Evolutionary conservation across 2,113 vertebrate species (phyloP), one percentile per base, ranked within the genome.

Genomic region (Hypanus sabinus): DNA sequence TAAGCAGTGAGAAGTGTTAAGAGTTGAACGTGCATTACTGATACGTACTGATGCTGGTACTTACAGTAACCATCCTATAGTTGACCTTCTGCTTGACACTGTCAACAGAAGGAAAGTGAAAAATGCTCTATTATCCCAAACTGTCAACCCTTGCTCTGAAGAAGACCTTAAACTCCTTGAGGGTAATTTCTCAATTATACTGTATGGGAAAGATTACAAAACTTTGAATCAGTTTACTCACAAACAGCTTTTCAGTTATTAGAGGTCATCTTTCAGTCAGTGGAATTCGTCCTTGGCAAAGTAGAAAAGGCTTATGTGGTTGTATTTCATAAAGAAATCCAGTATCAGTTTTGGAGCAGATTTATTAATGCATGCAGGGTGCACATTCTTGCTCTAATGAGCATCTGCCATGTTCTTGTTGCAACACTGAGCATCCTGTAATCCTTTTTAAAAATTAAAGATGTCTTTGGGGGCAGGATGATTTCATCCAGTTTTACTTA

Each of bases 41-140:
- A 73, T 73, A 73, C 71, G 24, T 90, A 62, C 30, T 79, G 76
- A 79, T 79, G 76, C 76, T 36, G 76, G 36, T 79, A 36, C 11
- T 79, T 79, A 79, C 76, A 36, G 76, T 62, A 90, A 65, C 65
- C 85, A 65, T 90, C n/a, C 85, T 65, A 90, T 65, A 90, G 85
- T 90, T 62, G 85, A 90, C 85, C 85, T 90, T 65, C 60, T 65
- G 60, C 60, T 65, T 90, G 30, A 90, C 30, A 65, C 85, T 65
- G 85, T 88, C 85, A 88, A 14, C 85, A 88, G 85, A 88, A 65
- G 30, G 24, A 90, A 68, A 90, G 65, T 90, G 85, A 90, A 90
- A 90, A 90, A 90, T 90, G 85, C 85, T 90, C 85, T 60, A 90
- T 90, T 90, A 90, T 90, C n/a, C 85, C 85, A 68, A 90, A 90